These are phyloP conservation scores for Resseliella maxima DNA, from an alignment of 2,888 invertebrate genomes.

Conservation along the genomic window DNA sequence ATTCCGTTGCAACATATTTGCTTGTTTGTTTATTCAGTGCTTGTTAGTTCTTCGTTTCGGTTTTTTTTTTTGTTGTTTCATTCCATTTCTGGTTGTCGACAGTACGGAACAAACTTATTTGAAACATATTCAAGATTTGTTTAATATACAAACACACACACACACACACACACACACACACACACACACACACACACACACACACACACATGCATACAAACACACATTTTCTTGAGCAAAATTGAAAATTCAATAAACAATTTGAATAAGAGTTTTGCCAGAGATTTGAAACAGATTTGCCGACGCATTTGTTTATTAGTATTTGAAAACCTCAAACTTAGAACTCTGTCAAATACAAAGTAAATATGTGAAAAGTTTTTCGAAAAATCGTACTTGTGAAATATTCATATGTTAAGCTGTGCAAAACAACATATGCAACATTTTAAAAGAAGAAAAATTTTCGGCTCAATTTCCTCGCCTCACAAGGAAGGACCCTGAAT, in stretches of 20 bases:
- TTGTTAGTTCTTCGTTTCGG: background rate
- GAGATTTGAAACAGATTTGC: background rate
- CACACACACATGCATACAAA: no score
- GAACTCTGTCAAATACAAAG: background rate
- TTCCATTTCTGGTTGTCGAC: background rate
- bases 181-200: background rate
- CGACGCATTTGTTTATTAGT: background rate
- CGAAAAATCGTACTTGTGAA: background rate
- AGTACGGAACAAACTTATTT: conserved; percentile 20
- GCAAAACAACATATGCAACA: no score
- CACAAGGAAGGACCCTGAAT: background rate
- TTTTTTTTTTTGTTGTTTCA: background rate
- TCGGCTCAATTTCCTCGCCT: background rate
- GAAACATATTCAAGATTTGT: conserved; percentile 48
- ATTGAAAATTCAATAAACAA: conserved; percentile 48
- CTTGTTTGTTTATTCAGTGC: conserved; percentile 39
- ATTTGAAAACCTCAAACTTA: conserved; percentile 24
- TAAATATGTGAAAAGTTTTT: conserved; percentile 39
- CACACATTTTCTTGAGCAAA: background rate
- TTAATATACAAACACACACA: conserved; percentile 8
- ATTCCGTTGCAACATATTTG: conserved; percentile 31
- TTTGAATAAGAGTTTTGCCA: background rate
- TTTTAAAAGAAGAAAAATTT: background rate
- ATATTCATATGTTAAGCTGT: background rate
- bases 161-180: background rate